Evolutionary conservation across 2,888 invertebrate species (phyloP), one percentile per base, ranked within the genome.

Genomic region (Amiota mariae): DNA sequence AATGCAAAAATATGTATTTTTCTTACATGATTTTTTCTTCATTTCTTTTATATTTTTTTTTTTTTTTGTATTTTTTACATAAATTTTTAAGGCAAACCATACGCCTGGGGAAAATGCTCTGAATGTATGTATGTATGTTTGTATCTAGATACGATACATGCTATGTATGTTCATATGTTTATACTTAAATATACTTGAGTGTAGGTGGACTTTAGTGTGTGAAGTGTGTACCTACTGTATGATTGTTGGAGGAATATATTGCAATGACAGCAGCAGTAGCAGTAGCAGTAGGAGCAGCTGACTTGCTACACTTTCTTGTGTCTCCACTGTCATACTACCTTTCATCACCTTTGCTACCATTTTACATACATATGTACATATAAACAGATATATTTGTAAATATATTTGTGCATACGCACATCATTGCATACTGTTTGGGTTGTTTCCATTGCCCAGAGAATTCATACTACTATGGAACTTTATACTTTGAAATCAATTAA

Each of bases 1-100:
- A 85, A 85, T 78, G 78, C 76, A 72, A 79, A 76, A 76, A 76
- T 73, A 76, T 73, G 75, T 66, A 47, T 75, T 20, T 66, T 54
- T 63, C n/a, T 63, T 63, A 9, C 46, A 6, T 63, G n/a, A 18
- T 59, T 59, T 59, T 59, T 59, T 59, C 8, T 51, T 4, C 2
- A 9, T 2, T 61, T 20, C 24, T 2, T 61, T 9, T n/a, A 2
- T 64, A 2, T 64, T 46, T 48, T 64, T 8, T 15, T 48, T 66
- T 10, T 66, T 24, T 12, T 20, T 18, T 20, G n/a, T n/a, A n/a
- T 59, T 18, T 63, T n/a, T 54, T 68, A 54, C 36, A 68, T 68
- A 68, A 68, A 54, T 54, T 68, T 68, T 68, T 51, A 51, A 68
- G 67, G 67, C 67, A 54, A 20, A n/a, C 11, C 20, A 51, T 68